These are phyloP conservation scores for Hypomesus transpacificus DNA, from an alignment of 2,113 vertebrate species.

Conservation along the genomic window DNA sequence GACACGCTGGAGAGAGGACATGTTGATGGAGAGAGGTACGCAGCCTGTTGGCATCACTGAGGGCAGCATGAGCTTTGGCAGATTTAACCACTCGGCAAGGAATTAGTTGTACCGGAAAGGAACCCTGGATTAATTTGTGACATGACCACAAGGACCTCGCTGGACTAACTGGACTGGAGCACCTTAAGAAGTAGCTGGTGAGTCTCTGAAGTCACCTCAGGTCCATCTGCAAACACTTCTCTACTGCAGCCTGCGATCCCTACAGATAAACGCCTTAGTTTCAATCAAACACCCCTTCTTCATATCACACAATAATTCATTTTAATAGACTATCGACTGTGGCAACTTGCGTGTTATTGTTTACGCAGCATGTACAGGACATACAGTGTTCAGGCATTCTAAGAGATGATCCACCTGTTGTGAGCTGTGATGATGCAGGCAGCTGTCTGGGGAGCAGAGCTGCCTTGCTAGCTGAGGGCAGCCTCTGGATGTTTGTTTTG, in stretches of 20 bases:
- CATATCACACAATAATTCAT: background rate
- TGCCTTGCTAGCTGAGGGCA: conserved; percentile 46
- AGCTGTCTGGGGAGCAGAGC: conserved; percentile 38
- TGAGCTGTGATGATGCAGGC: background rate
- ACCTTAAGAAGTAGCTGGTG: conserved; percentile 40
- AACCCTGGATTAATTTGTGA: conserved; percentile 24
- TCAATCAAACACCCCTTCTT: no score
- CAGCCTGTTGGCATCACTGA: background rate
- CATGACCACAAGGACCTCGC: conserved; percentile 26
- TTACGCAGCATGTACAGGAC: conserved; percentile 5
- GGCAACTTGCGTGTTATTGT: background rate
- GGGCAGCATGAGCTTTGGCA: background rate
- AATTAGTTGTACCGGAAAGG: background rate
- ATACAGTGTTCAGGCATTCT: conserved; percentile 46
- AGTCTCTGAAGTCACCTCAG: background rate
- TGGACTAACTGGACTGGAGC: conserved; percentile 30
- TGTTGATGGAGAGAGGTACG: background rate
- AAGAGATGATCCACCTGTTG: conserved; percentile 44
- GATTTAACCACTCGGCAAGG: conserved; percentile 3
- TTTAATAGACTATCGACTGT: background rate
- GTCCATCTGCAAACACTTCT: background rate
- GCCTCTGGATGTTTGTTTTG: conserved; percentile 50
- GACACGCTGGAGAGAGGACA: conserved; percentile 15
- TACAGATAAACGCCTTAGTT: background rate
- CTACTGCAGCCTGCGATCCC: no score